Conservation (phyloP, 2,888 invertebrate genomes). For the Leucoma salicis region DNA sequence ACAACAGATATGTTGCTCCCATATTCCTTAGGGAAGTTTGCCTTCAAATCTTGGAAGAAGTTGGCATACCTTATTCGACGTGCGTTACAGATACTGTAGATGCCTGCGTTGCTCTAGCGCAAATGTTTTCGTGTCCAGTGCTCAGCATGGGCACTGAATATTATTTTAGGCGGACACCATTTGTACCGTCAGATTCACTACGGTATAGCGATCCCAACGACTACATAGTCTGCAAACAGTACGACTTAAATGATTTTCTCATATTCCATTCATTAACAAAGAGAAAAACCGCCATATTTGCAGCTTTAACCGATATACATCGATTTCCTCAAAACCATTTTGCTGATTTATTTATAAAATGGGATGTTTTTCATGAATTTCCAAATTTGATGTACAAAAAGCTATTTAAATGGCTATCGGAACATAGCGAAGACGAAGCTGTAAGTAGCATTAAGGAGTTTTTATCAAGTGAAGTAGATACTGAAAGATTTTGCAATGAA, state of each 20-base stretch:
- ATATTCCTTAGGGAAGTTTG: constrained; percentile 34
- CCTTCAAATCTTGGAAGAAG: constrained; percentile 40
- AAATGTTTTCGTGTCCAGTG: constrained; percentile 41
- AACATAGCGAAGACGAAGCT: constrained; percentile 1
- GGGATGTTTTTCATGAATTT: constrained; percentile 4
- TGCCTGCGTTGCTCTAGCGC: constrained; percentile 44
- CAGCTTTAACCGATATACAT: constrained; percentile 30
- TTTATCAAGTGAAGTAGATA: constrained; percentile 5
- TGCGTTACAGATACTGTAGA: constrained; percentile 36
- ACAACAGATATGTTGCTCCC: not conserved
- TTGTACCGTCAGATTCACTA: constrained; percentile 29
- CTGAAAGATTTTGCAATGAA: constrained; percentile 9
- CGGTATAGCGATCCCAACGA: constrained; percentile 7
- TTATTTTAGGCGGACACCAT: constrained; percentile 37
- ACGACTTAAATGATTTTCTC: constrained; percentile 30
- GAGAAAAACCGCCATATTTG: constrained; percentile 38
- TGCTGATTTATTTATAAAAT: constrained; percentile 20
- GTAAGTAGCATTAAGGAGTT: not conserved
- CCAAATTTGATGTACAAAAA: not conserved
- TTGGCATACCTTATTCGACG: constrained; percentile 35
- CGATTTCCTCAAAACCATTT: constrained; percentile 35
- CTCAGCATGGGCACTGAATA: constrained; percentile 43
- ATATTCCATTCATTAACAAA: constrained; percentile 26
- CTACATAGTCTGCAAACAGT: constrained; percentile 25
- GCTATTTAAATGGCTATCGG: constrained; percentile 18